Conservation (phyloP, 2,888 invertebrate species). For the Cremastinae sp. region DNA sequence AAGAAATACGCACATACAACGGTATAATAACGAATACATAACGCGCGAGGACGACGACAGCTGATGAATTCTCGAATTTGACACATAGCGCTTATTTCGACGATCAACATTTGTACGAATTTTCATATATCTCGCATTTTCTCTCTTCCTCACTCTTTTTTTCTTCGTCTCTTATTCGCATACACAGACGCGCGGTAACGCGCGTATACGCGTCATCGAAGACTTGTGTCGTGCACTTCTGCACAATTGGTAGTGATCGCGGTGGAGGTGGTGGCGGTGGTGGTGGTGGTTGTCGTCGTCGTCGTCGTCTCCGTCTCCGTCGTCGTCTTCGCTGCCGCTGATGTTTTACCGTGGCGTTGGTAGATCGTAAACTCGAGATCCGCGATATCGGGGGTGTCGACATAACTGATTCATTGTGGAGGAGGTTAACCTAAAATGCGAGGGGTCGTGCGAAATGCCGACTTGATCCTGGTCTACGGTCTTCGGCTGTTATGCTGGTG, state of each 20-base stretch:
- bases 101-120: no score
- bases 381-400: constrained; percentile 6
- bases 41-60: constrained; percentile 35
- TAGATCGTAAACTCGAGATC: not conserved
- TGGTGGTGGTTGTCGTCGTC: not conserved
- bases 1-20: constrained; percentile 9
- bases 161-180: no score
- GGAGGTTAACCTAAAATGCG: constrained; percentile 77
- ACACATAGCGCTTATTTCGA: constrained; percentile 19
- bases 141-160: no score
- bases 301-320: constrained; percentile 9
- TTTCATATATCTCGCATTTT: no score
- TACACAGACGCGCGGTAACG: no score
- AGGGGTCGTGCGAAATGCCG: constrained; percentile 71
- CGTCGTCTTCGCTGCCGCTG: not conserved
- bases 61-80: constrained; percentile 37
- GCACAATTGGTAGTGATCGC: no score
- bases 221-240: no score
- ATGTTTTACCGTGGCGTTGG: not conserved
- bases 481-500: constrained; percentile 72
- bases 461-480: constrained; percentile 73
- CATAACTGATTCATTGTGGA: constrained; percentile 21
- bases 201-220: no score
- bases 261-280: not conserved
- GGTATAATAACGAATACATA: constrained; percentile 7